A percentile compares a stretch with the other conserved stretches of the same genome.
Evolutionary conservation across 53 echinoderm and acorn worm genomes (phyloP).

Genomic region (Astropecten irregularis): DNA sequence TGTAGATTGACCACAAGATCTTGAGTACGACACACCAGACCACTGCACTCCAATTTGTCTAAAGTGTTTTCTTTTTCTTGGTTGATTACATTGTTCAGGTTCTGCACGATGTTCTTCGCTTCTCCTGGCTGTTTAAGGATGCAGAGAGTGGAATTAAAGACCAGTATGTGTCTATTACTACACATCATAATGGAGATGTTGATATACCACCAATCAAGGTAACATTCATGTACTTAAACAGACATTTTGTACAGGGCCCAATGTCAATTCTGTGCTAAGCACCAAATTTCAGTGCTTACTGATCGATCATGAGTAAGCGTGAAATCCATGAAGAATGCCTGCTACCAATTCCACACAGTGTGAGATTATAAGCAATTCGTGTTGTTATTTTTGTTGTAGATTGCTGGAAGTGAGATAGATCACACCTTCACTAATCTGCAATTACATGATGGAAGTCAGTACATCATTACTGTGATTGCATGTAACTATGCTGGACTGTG

Average conservation of each 20-base stretch:
- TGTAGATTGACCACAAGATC: too few relatives aligned
- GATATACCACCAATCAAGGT: conserved; percentile 42
- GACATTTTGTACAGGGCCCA: too few relatives aligned
- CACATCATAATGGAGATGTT: conserved; percentile 46
- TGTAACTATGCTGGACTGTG: conserved; percentile 62
- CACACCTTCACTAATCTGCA: conserved; percentile 59
- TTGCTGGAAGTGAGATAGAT: conserved; percentile 35
- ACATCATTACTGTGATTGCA: conserved; percentile 25
- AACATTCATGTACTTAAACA: not conserved
- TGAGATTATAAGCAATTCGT: not conserved
- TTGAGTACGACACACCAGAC: too few relatives aligned
- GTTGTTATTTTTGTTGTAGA: not conserved
- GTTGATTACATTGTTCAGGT: conserved; percentile 27
- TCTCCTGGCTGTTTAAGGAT: conserved; percentile 51
- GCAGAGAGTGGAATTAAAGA: too few relatives aligned
- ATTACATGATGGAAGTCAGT: conserved; percentile 54
- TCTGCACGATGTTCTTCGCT: conserved; percentile 2
- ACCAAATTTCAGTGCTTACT: too few relatives aligned
- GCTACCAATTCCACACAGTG: too few relatives aligned
- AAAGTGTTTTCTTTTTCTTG: too few relatives aligned
- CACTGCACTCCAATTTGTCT: too few relatives aligned
- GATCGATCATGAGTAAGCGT: too few relatives aligned
- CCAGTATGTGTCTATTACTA: conserved; percentile 20
- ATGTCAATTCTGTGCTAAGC: too few relatives aligned
- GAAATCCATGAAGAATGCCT: too few relatives aligned